phyloP scores from a whole-genome alignment of 2,888 invertebrate genomes.

The Stegana nigrithorax region DNA sequence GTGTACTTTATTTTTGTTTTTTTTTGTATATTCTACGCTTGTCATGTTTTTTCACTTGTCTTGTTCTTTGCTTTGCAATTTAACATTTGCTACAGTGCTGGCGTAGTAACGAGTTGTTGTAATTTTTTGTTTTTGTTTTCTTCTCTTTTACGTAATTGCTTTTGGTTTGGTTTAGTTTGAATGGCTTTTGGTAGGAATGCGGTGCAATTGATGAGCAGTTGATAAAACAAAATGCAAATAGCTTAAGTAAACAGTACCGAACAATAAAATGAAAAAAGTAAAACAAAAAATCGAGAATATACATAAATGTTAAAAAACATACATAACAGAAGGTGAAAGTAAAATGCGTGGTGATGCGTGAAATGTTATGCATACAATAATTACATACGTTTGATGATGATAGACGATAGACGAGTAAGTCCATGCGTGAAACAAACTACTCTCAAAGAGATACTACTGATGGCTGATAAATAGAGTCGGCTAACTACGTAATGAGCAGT shows the following conservation, averaged over 20 bases:
- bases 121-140: background rate
- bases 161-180: background rate
- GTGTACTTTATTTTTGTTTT: background rate
- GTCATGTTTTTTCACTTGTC: background rate
- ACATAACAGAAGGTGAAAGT: too few species aligned
- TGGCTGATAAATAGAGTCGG: background rate
- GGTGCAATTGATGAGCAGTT: background rate
- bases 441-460: too few species aligned
- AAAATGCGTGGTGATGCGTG: too few species aligned
- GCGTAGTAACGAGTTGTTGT: constrained; percentile 4
- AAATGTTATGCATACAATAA: background rate
- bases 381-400: background rate
- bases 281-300: background rate
- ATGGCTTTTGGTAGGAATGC: background rate
- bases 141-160: background rate
- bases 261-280: background rate
- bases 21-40: background rate
- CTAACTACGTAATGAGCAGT: background rate
- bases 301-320: too few species aligned
- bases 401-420: too few species aligned
- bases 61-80: background rate
- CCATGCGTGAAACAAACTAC: constrained; percentile 7
- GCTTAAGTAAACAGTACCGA: too few species aligned
- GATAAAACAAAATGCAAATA: background rate
- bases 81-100: background rate